A percentile compares a stretch with the other conserved stretches of the same genome.
Evolutionary conservation across 2,888 invertebrate species (phyloP).

Genomic region (Schizotus pectinicornis): DNA sequence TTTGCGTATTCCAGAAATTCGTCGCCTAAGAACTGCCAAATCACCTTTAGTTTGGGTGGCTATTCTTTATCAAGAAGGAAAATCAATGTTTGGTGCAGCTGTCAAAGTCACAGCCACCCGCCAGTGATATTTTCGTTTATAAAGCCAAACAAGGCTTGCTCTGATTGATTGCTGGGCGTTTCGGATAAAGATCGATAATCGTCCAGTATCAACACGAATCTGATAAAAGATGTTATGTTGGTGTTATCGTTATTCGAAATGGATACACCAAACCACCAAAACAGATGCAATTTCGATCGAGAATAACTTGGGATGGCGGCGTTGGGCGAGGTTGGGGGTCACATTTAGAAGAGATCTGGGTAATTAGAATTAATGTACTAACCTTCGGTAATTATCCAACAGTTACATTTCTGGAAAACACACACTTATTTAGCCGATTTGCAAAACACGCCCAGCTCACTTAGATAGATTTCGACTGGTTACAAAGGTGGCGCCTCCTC

Average conservation of each 20-base stretch:
- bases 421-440: constrained; percentile 49
- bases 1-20: background rate
- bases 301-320: constrained; percentile 25
- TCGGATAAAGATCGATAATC: no score
- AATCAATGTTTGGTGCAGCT: constrained; percentile 29
- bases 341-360: constrained; percentile 4
- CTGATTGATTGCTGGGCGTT: no score
- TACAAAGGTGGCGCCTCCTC: constrained; percentile 41
- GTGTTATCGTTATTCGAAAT: constrained; percentile 21
- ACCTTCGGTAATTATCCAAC: constrained; percentile 47
- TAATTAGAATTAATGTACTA: constrained; percentile 33
- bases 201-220: background rate
- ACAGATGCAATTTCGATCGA: constrained; percentile 49
- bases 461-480: constrained; percentile 50
- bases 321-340: constrained; percentile 19
- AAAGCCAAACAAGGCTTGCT: constrained; percentile 13
- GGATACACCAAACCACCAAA: constrained; percentile 28
- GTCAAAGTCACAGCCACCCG: constrained; percentile 28
- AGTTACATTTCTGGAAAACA: constrained; percentile 53
- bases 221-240: constrained; percentile 12
- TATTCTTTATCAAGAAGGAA: constrained; percentile 12
- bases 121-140: constrained; percentile 30
- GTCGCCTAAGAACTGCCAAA: background rate
- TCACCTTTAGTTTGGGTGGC: background rate
- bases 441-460: constrained; percentile 56